phyloP scores from a whole-genome alignment of 2,888 invertebrate species.

The Pristionchus maxplancki region DNA sequence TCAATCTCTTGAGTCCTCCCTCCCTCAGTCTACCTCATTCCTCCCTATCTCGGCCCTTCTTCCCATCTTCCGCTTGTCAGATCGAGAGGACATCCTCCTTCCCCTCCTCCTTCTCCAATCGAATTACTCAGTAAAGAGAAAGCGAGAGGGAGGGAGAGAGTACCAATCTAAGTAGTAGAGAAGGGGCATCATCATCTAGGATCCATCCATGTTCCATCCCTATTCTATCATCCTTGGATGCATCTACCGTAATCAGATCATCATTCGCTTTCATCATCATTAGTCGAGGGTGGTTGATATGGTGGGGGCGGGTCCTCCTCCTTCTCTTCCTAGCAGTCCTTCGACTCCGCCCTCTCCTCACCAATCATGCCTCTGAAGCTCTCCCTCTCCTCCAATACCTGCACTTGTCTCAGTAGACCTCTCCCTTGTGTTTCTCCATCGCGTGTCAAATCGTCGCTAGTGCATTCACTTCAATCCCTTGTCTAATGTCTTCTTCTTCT shows the following conservation, averaged over 20 bases:
- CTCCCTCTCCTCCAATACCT: neutral
- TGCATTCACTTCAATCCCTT: neutral
- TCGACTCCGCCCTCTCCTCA: constrained; percentile 6
- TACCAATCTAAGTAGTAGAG: constrained; percentile 35
- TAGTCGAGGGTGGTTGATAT: neutral
- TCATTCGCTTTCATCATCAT: neutral
- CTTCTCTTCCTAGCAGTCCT: constrained; percentile 7
- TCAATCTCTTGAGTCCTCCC: neutral
- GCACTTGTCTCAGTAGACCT: constrained; percentile 2
- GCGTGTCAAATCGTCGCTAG: neutral
- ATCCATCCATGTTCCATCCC: neutral
- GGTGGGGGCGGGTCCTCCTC: neutral
- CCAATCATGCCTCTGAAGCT: neutral
- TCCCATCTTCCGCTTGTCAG: constrained; percentile 32
- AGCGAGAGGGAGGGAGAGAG: constrained; percentile 32
- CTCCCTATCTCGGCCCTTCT: neutral
- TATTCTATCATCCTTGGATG: neutral
- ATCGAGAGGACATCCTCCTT: constrained; percentile 46
- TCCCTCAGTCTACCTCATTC: constrained; percentile 7
- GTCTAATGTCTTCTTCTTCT: neutral
- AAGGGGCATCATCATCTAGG: neutral
- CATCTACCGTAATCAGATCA: neutral
- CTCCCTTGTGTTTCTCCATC: constrained; percentile 21
- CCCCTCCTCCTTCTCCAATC: constrained; percentile 43
- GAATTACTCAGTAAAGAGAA: constrained; percentile 48